Conservation (phyloP, 2,888 invertebrate genomes). For the Brachycybe producta region DNA sequence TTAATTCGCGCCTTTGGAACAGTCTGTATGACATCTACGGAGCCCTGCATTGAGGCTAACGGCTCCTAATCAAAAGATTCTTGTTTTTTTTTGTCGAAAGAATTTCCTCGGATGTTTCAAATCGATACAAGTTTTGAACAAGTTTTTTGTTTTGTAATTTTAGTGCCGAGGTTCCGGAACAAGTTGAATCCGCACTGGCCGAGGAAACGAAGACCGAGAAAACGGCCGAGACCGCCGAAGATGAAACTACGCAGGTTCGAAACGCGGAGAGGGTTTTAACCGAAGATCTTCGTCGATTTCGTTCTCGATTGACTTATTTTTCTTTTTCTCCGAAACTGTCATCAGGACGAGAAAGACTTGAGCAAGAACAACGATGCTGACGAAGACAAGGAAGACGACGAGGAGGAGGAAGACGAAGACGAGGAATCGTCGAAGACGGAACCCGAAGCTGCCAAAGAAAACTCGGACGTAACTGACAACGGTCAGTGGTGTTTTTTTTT, state of each 20-base stretch:
- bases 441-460: not conserved
- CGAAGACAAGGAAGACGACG: not conserved
- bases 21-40: too few species aligned
- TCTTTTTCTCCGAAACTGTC: too few species aligned
- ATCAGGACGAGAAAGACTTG: not conserved
- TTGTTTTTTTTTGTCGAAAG: too few species aligned
- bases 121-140: not conserved
- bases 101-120: too few species aligned
- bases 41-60: too few species aligned
- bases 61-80: not conserved
- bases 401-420: not conserved
- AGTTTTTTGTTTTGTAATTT: not conserved
- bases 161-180: slow-evolving; percentile 6
- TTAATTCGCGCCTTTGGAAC: too few species aligned
- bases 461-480: too few species aligned
- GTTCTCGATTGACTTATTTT: too few species aligned
- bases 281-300: too few species aligned
- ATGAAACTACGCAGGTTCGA: not conserved
- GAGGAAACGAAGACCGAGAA: slow-evolving; percentile 4
- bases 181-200: slow-evolving; percentile 7
- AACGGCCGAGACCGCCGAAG: not conserved
- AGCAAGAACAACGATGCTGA: not conserved
- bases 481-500: too few species aligned
- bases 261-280: too few species aligned
- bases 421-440: not conserved